Percentiles rank a stretch among this genome's conserved stretches.
phyloP scores from a whole-genome alignment of 2,888 invertebrate genomes.

The Busseola fusca region DNA sequence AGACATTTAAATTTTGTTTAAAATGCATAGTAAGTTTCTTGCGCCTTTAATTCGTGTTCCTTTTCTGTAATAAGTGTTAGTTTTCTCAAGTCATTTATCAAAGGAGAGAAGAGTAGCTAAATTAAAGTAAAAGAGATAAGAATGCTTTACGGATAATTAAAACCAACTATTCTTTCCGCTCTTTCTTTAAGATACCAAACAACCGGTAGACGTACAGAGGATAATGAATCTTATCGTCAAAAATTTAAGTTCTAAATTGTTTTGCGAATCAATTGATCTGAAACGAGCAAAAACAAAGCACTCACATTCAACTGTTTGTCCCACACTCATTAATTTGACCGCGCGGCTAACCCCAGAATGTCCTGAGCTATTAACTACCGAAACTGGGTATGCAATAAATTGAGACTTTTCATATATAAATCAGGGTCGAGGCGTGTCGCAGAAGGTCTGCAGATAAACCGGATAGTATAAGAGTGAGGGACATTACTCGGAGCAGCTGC shows the following conservation, averaged over 20 bases:
- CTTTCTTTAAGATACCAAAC: conserved; percentile 47
- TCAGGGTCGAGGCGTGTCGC: conserved; percentile 77
- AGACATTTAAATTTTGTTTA: conserved; percentile 43
- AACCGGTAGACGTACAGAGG: conserved; percentile 5
- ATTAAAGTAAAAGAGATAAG: conserved; percentile 54
- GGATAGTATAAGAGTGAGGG: conserved; percentile 74
- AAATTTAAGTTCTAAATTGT: conserved; percentile 38
- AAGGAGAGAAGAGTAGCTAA: conserved; percentile 45
- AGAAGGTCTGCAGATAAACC: conserved; percentile 80
- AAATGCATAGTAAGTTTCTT: conserved; percentile 43
- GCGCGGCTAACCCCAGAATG: conserved; percentile 78
- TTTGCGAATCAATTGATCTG: conserved; percentile 36
- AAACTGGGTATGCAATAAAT: conserved; percentile 79
- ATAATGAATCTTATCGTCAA: conserved; percentile 29
- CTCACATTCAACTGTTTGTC: conserved; percentile 73
- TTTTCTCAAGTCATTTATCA: conserved; percentile 44
- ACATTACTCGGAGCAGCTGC: conserved; percentile 79
- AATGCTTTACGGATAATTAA: conserved; percentile 60
- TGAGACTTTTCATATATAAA: conserved; percentile 83
- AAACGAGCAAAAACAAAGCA: conserved; percentile 68
- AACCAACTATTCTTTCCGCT: conserved; percentile 53
- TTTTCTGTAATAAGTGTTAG: conserved; percentile 43
- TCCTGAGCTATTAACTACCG: conserved; percentile 81
- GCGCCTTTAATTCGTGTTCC: conserved; percentile 37
- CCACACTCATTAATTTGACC: conserved; percentile 79